Evolutionary conservation across 2,888 invertebrate genomes (phyloP), one percentile per base, ranked within the genome.

Genomic region (Trichogramma evanescens): DNA sequence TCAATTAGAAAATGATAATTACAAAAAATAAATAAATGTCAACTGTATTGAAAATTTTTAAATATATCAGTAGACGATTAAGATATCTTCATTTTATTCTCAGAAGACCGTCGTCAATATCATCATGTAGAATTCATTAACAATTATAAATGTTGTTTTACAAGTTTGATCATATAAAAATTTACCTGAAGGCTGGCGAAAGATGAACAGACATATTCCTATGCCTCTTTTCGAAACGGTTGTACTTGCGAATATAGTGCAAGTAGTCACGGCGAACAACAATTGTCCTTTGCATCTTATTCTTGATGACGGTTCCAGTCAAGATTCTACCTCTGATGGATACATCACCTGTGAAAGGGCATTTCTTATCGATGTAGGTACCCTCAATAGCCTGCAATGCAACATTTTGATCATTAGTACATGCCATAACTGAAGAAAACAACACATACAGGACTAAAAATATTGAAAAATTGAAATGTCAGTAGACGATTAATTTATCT

Each of bases 261-360:
- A 99, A 85, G 80, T 98, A 99, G 81, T 99, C 98, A 67, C 99
- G 86, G 57, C 98, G 85, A 77, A 99, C 95, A 64, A 99, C 97
- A 70, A 98, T 95, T 8, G 99, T 99, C 63, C 96, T 83, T 79
- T 96, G 95, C 99, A 99, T 99, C 81, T 98, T 98, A 88, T 93
- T 89, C 80, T 99, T 99, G 73, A 92, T 89, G 1, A 99, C 96
- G 3, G 94, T 91, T 5, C 98, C 95, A 39, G 93, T 95, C 59
- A 99, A 84, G 78, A 99, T 97, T 63, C 98, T 91, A 10, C 99
- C 99, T 77, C 99, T 88, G 78, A 99, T 98, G 56, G 93, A 91
- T 50, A 99, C 95, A 76, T 97, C 94, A 55, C 98, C 98, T 61
- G 98, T 98, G 85, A 99, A 99, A 1, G 99, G 99, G 73, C 99